phyloP scores from a whole-genome alignment of 1,140 invertebrate species.

The Drosophila novamexicana region DNA sequence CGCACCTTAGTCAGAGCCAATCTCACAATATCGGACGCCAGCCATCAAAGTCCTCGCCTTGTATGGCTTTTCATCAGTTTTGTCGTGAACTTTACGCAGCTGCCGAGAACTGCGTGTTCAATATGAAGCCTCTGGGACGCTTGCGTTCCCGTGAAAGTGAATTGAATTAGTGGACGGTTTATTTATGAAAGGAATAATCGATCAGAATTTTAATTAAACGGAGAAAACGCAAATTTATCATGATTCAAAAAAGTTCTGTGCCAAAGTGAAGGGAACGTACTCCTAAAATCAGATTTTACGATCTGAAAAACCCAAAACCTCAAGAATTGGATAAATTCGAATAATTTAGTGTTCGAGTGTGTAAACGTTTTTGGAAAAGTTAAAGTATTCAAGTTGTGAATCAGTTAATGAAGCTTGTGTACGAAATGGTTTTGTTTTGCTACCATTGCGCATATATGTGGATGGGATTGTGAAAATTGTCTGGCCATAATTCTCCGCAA shows the following conservation, averaged over 20 bases:
- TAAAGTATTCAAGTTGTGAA: conserved; percentile 21
- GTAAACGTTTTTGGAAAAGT: conserved; percentile 7
- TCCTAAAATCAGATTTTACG: not conserved
- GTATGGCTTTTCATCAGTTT: conserved; percentile 3
- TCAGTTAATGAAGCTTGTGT: conserved; percentile 50
- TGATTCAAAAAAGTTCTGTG: not conserved
- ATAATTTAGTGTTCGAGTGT: not conserved
- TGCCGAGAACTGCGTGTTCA: not conserved
- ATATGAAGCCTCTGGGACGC: not conserved
- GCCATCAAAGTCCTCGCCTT: conserved; percentile 12
- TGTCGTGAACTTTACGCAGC: conserved; percentile 22
- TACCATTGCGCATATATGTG: conserved; percentile 9
- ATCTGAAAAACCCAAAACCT: not conserved
- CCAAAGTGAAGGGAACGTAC: not conserved
- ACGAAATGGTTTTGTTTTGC: conserved; percentile 58
- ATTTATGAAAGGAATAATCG: conserved; percentile 9
- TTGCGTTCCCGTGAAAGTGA: conserved; percentile 17
- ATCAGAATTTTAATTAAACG: not conserved
- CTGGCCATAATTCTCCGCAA: conserved; percentile 54
- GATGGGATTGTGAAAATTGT: conserved; percentile 56
- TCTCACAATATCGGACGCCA: conserved; percentile 32
- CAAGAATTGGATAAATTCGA: not conserved
- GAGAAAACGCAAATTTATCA: not conserved
- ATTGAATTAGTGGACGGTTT: conserved; percentile 13
- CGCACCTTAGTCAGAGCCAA: conserved; percentile 51